Percentiles rank a stretch among this genome's conserved stretches.
Evolutionary conservation across 1,140 invertebrate genomes (phyloP).

Genomic region (Zaprionus africanus): DNA sequence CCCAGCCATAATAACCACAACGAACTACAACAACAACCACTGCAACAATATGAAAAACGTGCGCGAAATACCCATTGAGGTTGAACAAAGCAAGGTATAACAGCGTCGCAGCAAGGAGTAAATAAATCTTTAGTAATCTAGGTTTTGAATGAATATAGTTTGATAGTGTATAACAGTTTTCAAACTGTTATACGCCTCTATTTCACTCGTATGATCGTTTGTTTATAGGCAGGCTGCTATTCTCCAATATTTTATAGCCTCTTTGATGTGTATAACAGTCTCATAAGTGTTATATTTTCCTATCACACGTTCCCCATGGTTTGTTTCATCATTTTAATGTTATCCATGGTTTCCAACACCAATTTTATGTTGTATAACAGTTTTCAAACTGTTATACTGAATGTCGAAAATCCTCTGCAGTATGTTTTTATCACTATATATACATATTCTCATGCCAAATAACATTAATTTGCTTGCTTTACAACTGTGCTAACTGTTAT

Average conservation of each 20-base stretch:
- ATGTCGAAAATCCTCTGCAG: neutral
- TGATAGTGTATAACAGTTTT: neutral
- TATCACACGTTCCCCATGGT: neutral
- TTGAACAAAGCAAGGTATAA: slow-evolving; percentile 81
- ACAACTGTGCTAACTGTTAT: slow-evolving; percentile 26
- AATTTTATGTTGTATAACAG: slow-evolving; percentile 20
- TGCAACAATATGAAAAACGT: slow-evolving; percentile 68
- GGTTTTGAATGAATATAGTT: neutral
- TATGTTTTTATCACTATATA: slow-evolving; percentile 11
- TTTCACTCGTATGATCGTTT: neutral
- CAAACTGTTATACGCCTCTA: neutral
- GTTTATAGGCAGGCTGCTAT: neutral
- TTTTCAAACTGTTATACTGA: slow-evolving; percentile 12
- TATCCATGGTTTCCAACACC: neutral
- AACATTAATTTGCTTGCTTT: neutral
- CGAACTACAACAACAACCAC: slow-evolving; percentile 41
- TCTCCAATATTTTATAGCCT: neutral
- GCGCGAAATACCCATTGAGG: slow-evolving; percentile 84
- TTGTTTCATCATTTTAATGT: neutral
- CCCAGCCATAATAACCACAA: slow-evolving; percentile 47
- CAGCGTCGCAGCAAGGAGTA: neutral
- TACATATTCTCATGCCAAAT: neutral
- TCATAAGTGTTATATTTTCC: neutral
- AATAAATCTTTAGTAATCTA: neutral
- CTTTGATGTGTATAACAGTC: neutral